Percentiles rank a stretch among this genome's conserved stretches.
These are phyloP conservation scores for Drosophila tropicalis DNA, from an alignment of 1,140 invertebrate species.

Conservation along the genomic window DNA sequence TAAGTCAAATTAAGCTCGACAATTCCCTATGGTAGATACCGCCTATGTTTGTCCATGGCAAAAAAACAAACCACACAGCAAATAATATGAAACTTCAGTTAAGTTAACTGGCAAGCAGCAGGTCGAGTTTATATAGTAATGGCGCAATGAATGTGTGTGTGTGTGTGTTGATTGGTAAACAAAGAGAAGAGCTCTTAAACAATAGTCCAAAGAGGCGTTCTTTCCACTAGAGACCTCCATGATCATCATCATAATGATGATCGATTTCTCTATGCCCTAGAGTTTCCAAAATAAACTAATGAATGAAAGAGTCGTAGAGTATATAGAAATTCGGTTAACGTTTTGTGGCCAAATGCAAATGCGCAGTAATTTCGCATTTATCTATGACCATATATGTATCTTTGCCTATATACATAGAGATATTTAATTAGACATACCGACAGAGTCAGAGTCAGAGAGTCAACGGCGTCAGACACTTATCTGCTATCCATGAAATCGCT, in stretches of 20 bases:
- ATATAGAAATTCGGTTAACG: not conserved
- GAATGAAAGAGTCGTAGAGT: not conserved
- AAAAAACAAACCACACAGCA: slow-evolving; percentile 13
- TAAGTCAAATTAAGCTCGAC: slow-evolving; percentile 2
- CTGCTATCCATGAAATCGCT: slow-evolving; percentile 58
- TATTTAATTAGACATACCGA: slow-evolving; percentile 56
- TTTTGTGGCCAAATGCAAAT: slow-evolving; percentile 18
- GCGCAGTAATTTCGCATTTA: slow-evolving; percentile 28
- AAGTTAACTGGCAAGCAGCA: not conserved
- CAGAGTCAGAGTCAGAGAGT: slow-evolving; percentile 9
- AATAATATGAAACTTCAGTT: slow-evolving; percentile 41
- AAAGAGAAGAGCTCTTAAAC: slow-evolving; percentile 49
- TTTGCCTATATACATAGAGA: slow-evolving; percentile 23
- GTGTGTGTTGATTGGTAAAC: slow-evolving; percentile 27
- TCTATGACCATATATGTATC: slow-evolving; percentile 21
- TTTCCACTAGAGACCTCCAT: slow-evolving; percentile 27
- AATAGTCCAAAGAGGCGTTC: slow-evolving; percentile 9
- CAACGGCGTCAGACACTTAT: slow-evolving; percentile 38
- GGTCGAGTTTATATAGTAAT: slow-evolving; percentile 6
- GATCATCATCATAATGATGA: not conserved
- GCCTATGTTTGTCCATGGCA: slow-evolving; percentile 48
- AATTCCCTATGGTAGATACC: slow-evolving; percentile 16
- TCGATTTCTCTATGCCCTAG: not conserved
- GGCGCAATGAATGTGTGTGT: slow-evolving; percentile 8
- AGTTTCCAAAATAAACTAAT: not conserved